Evolutionary conservation across 2,797 vertebrate genomes (phyloP).

Genomic region (Spea hammondii): DNA sequence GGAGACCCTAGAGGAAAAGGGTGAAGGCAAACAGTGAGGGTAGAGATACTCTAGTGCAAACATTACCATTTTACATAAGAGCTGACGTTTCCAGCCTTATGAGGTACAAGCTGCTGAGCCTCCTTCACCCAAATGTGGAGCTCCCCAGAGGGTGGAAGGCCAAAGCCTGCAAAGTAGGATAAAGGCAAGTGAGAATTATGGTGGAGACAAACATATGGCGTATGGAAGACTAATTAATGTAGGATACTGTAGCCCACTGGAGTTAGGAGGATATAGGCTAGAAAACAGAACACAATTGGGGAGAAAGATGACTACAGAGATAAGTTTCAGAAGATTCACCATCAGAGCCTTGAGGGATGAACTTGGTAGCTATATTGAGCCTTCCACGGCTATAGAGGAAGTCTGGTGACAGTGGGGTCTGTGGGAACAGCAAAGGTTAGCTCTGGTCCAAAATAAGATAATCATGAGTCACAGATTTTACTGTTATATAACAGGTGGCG

Average conservation of each 20-base stretch:
- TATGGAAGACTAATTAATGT: too few relatives aligned
- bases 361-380: constrained; percentile 83
- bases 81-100: constrained; percentile 76
- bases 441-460: neutral
- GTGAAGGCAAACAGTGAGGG: neutral
- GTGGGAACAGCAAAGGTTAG: constrained; percentile 1
- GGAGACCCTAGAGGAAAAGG: neutral
- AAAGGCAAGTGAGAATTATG: neutral
- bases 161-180: constrained; percentile 65
- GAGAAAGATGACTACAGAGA: neutral
- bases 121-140: constrained; percentile 94
- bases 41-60: neutral
- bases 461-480: too few relatives aligned
- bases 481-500: too few relatives aligned
- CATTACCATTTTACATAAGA: constrained; percentile 85
- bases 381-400: constrained; percentile 75
- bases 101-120: constrained; percentile 80
- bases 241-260: neutral
- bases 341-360: constrained; percentile 76
- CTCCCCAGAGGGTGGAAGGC: constrained; percentile 84
- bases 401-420: constrained; percentile 74
- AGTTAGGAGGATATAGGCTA: neutral
- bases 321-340: constrained; percentile 66
- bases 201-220: neutral
- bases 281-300: neutral